phyloP scores from a whole-genome alignment of 2,888 invertebrate genomes.

The Cantharis lateralis region DNA sequence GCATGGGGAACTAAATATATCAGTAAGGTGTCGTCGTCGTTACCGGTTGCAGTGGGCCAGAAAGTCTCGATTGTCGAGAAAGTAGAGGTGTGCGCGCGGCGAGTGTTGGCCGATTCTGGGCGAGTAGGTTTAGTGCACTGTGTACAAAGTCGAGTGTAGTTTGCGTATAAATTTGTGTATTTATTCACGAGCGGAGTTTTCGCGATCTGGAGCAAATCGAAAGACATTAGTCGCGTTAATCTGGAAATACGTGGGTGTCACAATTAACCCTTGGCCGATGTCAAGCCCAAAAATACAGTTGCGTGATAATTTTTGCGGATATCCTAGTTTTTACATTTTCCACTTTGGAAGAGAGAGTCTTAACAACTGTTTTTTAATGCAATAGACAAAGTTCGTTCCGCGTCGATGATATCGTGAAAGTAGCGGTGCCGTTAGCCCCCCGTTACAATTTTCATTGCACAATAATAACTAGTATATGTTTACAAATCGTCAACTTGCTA shows the following conservation, averaged over 20 bases:
- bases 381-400: slow-evolving; percentile 31
- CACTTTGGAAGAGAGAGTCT: slow-evolving; percentile 20
- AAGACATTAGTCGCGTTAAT: not conserved
- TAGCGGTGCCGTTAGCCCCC: slow-evolving; percentile 33
- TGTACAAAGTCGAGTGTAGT: slow-evolving; percentile 27
- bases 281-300: not conserved
- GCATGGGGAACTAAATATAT: slow-evolving; percentile 11
- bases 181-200: slow-evolving; percentile 11
- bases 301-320: slow-evolving; percentile 1
- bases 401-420: slow-evolving; percentile 36
- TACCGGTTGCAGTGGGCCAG: slow-evolving; percentile 18
- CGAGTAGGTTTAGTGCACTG: slow-evolving; percentile 52
- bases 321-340: slow-evolving; percentile 17
- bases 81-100: slow-evolving; percentile 38
- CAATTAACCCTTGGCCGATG: not conserved
- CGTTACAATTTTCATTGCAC: slow-evolving; percentile 31
- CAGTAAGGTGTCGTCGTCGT: slow-evolving; percentile 16
- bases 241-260: slow-evolving; percentile 4
- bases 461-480: slow-evolving; percentile 18
- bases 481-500: not conserved
- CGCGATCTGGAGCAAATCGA: slow-evolving; percentile 16
- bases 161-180: slow-evolving; percentile 4
- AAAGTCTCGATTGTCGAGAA: slow-evolving; percentile 39
- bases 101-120: slow-evolving; percentile 36
- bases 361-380: slow-evolving; percentile 19